Evolutionary conservation across 1,140 invertebrate genomes (phyloP).

Genomic region (Bradysia coprophila): DNA sequence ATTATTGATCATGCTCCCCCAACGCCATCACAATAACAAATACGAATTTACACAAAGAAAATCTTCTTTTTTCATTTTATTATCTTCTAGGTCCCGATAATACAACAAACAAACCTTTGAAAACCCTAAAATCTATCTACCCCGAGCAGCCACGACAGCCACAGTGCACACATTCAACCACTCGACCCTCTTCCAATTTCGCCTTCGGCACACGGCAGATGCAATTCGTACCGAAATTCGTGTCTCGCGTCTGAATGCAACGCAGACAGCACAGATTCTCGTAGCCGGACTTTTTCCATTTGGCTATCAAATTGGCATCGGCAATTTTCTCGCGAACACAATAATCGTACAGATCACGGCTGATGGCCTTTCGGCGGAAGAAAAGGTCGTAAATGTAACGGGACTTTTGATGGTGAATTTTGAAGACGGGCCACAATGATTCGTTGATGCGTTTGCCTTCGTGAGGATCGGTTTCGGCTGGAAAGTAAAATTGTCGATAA

Average conservation of each 20-base stretch:
- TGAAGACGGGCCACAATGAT: constrained; percentile 97
- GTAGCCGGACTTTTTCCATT: constrained; percentile 99
- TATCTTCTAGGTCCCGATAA: too few relatives aligned
- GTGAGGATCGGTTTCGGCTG: constrained; percentile 90
- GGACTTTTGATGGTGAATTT: constrained; percentile 96
- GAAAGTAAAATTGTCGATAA: constrained; percentile 8
- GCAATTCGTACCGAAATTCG: constrained; percentile 98
- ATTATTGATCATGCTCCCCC: too few relatives aligned
- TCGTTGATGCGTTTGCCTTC: constrained; percentile 98
- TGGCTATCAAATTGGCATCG: constrained; percentile 93
- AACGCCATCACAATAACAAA: too few relatives aligned
- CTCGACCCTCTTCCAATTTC: constrained; percentile 93
- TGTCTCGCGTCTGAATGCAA: constrained; percentile 96
- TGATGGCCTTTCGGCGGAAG: constrained; percentile 92
- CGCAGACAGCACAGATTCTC: constrained; percentile 98
- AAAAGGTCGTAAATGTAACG: constrained; percentile 96
- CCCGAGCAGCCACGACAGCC: constrained; percentile 94
- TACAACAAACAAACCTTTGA: too few relatives aligned
- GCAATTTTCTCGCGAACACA: constrained; percentile 95
- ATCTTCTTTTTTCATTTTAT: too few relatives aligned
- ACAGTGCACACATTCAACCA: constrained; percentile 95
- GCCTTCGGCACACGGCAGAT: constrained; percentile 97
- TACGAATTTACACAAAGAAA: too few relatives aligned
- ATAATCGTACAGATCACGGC: constrained; percentile 92
- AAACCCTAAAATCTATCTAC: too few relatives aligned